phyloP scores from a whole-genome alignment of 1,140 invertebrate genomes.

The Myzus persicae region DNA sequence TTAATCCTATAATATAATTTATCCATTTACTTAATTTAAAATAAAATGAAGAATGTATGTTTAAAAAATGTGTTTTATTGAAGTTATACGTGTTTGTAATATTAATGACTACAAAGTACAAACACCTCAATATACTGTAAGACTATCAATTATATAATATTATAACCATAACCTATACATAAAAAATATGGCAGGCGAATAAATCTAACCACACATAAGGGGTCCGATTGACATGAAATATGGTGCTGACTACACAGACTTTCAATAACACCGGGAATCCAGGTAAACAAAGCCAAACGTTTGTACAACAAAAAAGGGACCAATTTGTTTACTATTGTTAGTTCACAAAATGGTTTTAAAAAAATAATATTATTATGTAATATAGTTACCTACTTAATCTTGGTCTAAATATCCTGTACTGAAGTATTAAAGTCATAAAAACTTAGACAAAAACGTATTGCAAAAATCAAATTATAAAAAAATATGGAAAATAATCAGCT shows the following conservation, averaged over 20 bases:
- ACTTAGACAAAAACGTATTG: too few species aligned
- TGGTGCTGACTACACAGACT: neutral
- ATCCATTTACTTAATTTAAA: neutral
- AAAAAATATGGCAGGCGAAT: neutral
- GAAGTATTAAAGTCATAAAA: too few species aligned
- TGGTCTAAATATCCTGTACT: neutral
- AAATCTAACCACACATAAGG: neutral
- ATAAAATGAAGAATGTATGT: neutral
- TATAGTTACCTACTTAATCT: neutral
- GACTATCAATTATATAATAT: neutral
- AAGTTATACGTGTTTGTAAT: neutral
- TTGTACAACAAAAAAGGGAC: neutral
- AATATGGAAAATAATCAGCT: neutral
- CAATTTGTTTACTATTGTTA: neutral
- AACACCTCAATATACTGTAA: neutral
- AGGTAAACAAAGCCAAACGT: neutral
- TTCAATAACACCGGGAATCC: neutral
- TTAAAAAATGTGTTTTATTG: neutral
- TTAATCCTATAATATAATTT: neutral
- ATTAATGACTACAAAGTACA: constrained; percentile 9
- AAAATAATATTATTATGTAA: neutral
- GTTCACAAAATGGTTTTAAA: neutral
- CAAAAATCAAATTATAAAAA: too few species aligned
- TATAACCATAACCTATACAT: neutral
- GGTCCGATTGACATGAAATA: neutral